Base-by-base conservation (phyloP, 2,888 invertebrate species). In the Sesia bembeciformis region DNA sequence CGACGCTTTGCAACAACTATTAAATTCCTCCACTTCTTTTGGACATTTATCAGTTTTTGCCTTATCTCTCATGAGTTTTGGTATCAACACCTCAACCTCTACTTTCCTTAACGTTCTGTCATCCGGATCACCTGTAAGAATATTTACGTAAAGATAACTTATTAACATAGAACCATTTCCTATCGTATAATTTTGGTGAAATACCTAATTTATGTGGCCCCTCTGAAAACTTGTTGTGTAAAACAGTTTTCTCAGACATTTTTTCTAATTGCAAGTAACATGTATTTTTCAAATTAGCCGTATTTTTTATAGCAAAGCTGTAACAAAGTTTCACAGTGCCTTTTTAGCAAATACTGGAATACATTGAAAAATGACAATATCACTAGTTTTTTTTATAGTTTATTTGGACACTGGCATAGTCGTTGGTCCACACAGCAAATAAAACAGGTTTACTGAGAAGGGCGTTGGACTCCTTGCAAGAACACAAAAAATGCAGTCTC, bases 1-100 rank as follows among this genome's bases (percentile, higher is more conserved):
- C 54, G 90, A 88, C 3, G 89, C 91, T 75, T 94, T 94, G 68
- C 96, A 96, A 74, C 96, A 96, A 52, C 92, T 84, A 42, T 92
- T 90, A 68, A 94, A 94, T 52, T 94, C 92, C 72, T 90, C 80
- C 0, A 96, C 95, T 86, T 94, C 93, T 62, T 91, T 79, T 0
- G 73, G 58, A 79, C 98, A 98, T 78, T 97, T 96, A 68, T 95
- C 94, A 7, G 70, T 74, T 76, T 93, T 95, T 0, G 97, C 95
- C 65, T 93, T 93, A 39, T 96, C 95, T 62, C 98, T 91, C 90
- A 98, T 94, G 68, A 95, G 92, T 81, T 97, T 95, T 0, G 98
- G 96, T 74, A 99, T 95, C 62, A 98, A 76, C 23, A 98, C 93
- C 72, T 98, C 96, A 38, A 83, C 84, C 84, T 99, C 99, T 3